Evolutionary conservation across 1,140 invertebrate genomes (phyloP).

Genomic region (Tetramorium parvispinum): DNA sequence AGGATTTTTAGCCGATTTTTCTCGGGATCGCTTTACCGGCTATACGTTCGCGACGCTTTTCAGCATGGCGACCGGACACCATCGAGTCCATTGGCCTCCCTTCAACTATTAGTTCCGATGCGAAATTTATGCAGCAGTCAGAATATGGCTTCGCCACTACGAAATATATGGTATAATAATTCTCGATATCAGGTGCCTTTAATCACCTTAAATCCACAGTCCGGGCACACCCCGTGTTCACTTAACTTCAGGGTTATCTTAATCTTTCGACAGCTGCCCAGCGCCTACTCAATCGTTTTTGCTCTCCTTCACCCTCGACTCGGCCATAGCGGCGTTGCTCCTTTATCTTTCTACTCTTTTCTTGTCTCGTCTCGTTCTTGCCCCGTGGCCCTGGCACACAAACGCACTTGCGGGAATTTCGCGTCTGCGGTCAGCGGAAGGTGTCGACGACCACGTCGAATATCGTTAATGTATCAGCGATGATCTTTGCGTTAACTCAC

Average conservation of each 20-base stretch:
- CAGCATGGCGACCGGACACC: slow-evolving; percentile 10
- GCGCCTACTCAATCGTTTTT: slow-evolving; percentile 80
- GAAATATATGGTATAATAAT: slow-evolving; percentile 85
- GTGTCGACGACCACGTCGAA: slow-evolving; percentile 39
- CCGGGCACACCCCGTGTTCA: slow-evolving; percentile 81
- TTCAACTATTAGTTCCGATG: slow-evolving; percentile 39
- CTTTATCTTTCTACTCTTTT: slow-evolving; percentile 36
- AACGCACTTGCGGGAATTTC: slow-evolving; percentile 43
- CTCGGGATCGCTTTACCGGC: background rate
- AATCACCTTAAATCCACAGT: slow-evolving; percentile 86
- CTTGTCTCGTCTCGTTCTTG: slow-evolving; percentile 35
- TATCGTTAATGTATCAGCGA: background rate
- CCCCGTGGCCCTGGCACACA: slow-evolving; percentile 30
- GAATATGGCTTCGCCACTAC: slow-evolving; percentile 79
- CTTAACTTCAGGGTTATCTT: slow-evolving; percentile 85
- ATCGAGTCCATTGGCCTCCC: background rate
- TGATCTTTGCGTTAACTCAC: background rate
- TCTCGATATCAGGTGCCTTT: slow-evolving; percentile 86
- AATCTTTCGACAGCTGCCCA: slow-evolving; percentile 86
- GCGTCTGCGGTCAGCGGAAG: slow-evolving; percentile 17
- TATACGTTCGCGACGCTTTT: background rate
- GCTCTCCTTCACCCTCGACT: slow-evolving; percentile 70
- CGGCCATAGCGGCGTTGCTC: slow-evolving; percentile 54
- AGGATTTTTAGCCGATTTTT: slow-evolving; percentile 13
- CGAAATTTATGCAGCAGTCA: slow-evolving; percentile 77